These are phyloP conservation scores for Phrynocephalus guinanensis DNA, from an alignment of 2,797 vertebrate species.

Conservation along the genomic window DNA sequence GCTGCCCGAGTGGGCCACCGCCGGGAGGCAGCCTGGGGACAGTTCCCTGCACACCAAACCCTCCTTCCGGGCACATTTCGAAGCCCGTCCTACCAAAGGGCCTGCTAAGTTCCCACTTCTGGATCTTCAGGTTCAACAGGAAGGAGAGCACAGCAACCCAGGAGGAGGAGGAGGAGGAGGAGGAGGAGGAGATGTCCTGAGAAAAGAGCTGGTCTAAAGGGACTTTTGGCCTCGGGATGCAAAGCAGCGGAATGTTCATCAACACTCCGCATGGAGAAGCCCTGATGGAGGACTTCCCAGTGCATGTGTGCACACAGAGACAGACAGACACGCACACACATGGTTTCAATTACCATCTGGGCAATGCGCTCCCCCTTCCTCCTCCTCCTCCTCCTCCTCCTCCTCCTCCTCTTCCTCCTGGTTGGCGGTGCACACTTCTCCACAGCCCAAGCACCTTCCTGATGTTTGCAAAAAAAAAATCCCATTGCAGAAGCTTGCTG, in stretches of 20 bases:
- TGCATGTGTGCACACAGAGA: too few relatives aligned
- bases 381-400: too few relatives aligned
- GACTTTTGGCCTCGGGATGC: conserved; percentile 16
- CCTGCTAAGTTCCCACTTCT: conserved; percentile 14
- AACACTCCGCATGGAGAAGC: neutral
- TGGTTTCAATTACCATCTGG: conserved; percentile 6
- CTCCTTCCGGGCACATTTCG: conserved; percentile 39
- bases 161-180: conserved; percentile 1
- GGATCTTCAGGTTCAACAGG: neutral
- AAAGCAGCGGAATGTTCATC: conserved; percentile 26
- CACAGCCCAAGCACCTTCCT: neutral
- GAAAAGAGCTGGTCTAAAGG: conserved; percentile 6
- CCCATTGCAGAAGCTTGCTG: too few relatives aligned
- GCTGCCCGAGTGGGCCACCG: too few relatives aligned
- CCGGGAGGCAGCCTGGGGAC: too few relatives aligned
- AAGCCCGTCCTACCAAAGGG: conserved; percentile 6
- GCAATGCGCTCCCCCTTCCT: neutral
- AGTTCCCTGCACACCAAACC: neutral
- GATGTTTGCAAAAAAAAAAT: neutral
- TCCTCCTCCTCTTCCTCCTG: neutral
- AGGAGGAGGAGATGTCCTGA: neutral
- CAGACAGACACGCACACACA: neutral
- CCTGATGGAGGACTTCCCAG: neutral
- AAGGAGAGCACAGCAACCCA: too few relatives aligned
- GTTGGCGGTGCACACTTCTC: too few relatives aligned